These are phyloP conservation scores for Eurytoma adleriae DNA, from an alignment of 2,888 invertebrate species.

Conservation along the genomic window DNA sequence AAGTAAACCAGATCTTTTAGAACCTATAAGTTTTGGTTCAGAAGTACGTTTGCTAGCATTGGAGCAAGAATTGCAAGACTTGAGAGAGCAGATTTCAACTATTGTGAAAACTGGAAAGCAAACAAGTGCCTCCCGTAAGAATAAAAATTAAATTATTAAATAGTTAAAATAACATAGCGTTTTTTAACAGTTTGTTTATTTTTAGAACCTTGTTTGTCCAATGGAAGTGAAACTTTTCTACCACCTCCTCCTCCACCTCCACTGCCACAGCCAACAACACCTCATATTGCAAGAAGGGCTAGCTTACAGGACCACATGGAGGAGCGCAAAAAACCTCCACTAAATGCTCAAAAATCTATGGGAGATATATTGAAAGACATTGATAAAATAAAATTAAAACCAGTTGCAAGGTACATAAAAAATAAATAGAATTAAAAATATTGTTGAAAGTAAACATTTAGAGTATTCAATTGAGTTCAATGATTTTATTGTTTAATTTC, in stretches of 20 bases:
- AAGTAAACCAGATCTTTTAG: conserved; percentile 72
- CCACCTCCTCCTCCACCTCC: conserved; percentile 71
- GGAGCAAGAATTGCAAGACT: conserved; percentile 73
- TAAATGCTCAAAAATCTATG: conserved; percentile 70
- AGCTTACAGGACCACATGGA: conserved; percentile 74
- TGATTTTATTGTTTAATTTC: conserved; percentile 31
- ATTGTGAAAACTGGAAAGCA: conserved; percentile 71
- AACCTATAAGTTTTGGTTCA: conserved; percentile 74
- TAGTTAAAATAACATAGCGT: not conserved
- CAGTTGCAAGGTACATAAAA: conserved; percentile 68
- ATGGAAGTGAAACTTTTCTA: conserved; percentile 56
- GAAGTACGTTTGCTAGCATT: conserved; percentile 73
- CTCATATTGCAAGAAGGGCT: conserved; percentile 73
- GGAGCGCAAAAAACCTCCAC: conserved; percentile 66
- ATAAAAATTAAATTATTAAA: not conserved
- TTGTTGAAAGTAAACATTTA: conserved; percentile 21
- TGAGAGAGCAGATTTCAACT: conserved; percentile 72
- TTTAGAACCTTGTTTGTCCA: conserved; percentile 57
- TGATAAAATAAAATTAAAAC: conserved; percentile 69
- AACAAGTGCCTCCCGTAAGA: conserved; percentile 65
- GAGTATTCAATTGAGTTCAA: not conserved
- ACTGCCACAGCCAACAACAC: conserved; percentile 70
- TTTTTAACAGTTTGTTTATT: conserved; percentile 1
- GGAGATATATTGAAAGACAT: conserved; percentile 72
- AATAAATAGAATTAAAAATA: conserved; percentile 2